phyloP scores from a whole-genome alignment of 2,113 vertebrate species.

The Cottus gobio region DNA sequence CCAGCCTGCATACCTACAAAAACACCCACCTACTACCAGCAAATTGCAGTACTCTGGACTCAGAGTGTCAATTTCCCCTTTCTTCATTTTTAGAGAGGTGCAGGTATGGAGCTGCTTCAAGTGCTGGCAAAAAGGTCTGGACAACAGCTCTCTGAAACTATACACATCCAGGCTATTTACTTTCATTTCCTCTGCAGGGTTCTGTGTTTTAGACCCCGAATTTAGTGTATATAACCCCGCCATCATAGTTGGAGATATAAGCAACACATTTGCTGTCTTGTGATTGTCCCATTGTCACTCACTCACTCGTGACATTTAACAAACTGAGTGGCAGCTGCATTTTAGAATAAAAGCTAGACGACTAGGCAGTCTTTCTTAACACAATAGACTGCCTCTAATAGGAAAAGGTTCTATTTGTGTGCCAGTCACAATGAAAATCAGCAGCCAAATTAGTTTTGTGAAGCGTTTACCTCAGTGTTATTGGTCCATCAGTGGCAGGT shows the following conservation, averaged over 20 bases:
- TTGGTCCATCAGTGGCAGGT: background rate
- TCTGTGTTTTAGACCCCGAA: constrained; percentile 11
- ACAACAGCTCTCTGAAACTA: constrained; percentile 40
- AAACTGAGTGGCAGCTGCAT: background rate
- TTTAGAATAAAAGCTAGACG: background rate
- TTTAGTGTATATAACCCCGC: constrained; percentile 3
- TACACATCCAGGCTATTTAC: constrained; percentile 23
- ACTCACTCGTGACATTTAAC: background rate
- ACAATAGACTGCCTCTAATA: background rate
- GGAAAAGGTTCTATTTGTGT: background rate
- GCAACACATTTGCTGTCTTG: background rate
- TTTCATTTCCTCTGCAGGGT: constrained; percentile 35
- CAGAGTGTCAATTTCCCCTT: constrained; percentile 59
- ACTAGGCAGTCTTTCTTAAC: background rate
- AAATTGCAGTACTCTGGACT: constrained; percentile 21
- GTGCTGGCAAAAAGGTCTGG: constrained; percentile 33
- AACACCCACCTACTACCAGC: constrained; percentile 16
- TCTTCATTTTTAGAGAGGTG: constrained; percentile 26
- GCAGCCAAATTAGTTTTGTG: background rate
- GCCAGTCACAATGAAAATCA: constrained; percentile 5
- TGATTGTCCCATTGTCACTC: constrained; percentile 13
- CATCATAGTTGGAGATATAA: background rate
- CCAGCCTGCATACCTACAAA: constrained; percentile 34
- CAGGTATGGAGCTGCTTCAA: constrained; percentile 42
- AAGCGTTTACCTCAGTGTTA: constrained; percentile 2